These are phyloP conservation scores for Lordiphosa collinella DNA, from an alignment of 1,140 invertebrate genomes.

Conservation along the genomic window DNA sequence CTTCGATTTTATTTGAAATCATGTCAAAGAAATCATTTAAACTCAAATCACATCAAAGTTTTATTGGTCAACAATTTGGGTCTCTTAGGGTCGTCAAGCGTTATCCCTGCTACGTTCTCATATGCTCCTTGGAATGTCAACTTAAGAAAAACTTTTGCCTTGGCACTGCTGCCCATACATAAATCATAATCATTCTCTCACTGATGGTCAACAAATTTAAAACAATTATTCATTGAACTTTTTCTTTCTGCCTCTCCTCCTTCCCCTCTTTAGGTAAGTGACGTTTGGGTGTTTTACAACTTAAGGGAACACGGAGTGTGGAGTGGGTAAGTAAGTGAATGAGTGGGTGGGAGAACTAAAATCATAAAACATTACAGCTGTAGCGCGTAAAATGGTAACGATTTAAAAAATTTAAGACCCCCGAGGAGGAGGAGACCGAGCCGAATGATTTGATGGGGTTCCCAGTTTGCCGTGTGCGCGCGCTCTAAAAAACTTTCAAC, in stretches of 20 bases:
- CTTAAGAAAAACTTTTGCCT: not conserved
- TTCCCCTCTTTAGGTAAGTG: constrained; percentile 36
- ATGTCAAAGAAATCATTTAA: too few relatives aligned
- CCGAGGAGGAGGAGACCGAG: not conserved
- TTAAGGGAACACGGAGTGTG: not conserved
- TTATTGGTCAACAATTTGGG: too few relatives aligned
- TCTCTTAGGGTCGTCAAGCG: constrained; percentile 1
- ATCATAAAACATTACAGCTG: constrained; percentile 13
- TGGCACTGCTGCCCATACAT: not conserved
- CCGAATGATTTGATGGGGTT: constrained; percentile 3
- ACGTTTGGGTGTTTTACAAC: constrained; percentile 2
- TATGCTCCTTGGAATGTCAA: constrained; percentile 11
- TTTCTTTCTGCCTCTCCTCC: constrained; percentile 5
- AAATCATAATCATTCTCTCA: constrained; percentile 1
- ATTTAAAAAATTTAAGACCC: constrained; percentile 24
- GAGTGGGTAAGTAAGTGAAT: not conserved
- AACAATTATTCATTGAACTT: constrained; percentile 24
- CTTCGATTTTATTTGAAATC: too few relatives aligned
- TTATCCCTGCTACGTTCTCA: not conserved
- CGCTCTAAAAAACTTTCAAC: constrained; percentile 28
- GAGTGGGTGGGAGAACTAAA: not conserved
- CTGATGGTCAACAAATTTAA: constrained; percentile 2
- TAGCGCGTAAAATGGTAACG: constrained; percentile 7
- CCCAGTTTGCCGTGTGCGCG: not conserved
- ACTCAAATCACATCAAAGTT: too few relatives aligned